These are phyloP conservation scores for Rhea pennata DNA, from an alignment of 2,113 vertebrate genomes.

Conservation along the genomic window DNA sequence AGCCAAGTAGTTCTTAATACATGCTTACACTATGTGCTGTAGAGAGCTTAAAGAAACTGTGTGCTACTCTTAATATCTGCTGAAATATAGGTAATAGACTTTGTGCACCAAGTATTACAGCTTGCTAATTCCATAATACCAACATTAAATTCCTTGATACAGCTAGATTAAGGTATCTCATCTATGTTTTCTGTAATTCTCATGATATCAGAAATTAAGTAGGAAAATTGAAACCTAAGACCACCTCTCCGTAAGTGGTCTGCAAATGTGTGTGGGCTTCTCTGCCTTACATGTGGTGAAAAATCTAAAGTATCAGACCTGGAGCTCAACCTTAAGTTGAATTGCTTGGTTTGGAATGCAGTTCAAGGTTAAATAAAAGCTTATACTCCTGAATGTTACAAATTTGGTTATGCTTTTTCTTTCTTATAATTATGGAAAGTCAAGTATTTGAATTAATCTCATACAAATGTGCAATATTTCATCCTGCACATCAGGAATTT, in stretches of 20 bases:
- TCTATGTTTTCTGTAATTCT: background rate
- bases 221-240: background rate
- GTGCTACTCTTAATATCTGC: background rate
- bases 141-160: background rate
- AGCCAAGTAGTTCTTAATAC: slow-evolving; percentile 26
- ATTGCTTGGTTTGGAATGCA: background rate
- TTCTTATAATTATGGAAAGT: slow-evolving; percentile 3
- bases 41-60: slow-evolving; percentile 23
- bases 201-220: background rate
- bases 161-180: background rate
- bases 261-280: background rate
- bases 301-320: background rate
- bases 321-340: slow-evolving; percentile 43
- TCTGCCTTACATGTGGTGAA: background rate
- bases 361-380: slow-evolving; percentile 13
- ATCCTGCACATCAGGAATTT: background rate
- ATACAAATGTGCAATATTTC: background rate
- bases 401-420: background rate
- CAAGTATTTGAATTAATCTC: background rate
- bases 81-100: background rate
- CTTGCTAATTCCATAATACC: background rate
- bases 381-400: background rate
- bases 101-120: background rate
- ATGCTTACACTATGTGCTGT: background rate
- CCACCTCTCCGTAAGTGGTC: background rate